Conservation (phyloP, 2,797 vertebrate genomes). For the Apogon hyalosoma region DNA sequence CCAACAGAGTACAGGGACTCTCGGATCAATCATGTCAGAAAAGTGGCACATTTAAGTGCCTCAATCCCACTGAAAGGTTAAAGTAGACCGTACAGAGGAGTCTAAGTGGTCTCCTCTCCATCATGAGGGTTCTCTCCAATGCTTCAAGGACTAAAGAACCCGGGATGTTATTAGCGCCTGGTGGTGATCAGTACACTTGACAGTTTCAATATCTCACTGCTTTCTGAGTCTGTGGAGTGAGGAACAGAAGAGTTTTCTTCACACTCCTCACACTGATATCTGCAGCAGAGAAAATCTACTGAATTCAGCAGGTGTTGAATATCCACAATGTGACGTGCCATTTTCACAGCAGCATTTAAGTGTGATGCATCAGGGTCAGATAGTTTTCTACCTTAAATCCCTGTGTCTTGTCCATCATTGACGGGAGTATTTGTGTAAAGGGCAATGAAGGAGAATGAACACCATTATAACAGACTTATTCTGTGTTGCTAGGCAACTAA, state of each 20-base stretch:
- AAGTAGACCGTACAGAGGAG: not conserved
- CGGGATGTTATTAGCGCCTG: not conserved
- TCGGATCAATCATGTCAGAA: not conserved
- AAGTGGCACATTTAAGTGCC: not conserved
- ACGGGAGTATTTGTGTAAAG: slow-evolving; percentile 55
- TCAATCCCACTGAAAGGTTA: not conserved
- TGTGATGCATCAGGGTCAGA: slow-evolving; percentile 14
- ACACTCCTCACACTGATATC: slow-evolving; percentile 19
- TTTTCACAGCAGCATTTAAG: not conserved
- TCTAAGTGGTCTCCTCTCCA: not conserved
- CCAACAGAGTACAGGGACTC: not conserved
- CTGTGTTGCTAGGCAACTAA: slow-evolving; percentile 82
- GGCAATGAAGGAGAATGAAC: slow-evolving; percentile 59
- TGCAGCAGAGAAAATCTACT: slow-evolving; percentile 29
- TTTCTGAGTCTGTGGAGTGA: slow-evolving; percentile 5
- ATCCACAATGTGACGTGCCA: not conserved
- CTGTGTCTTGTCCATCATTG: slow-evolving; percentile 34
- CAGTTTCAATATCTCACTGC: not conserved
- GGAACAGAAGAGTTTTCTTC: slow-evolving; percentile 33
- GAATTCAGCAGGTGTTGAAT: slow-evolving; percentile 12
- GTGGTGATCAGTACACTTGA: not conserved
- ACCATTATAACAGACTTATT: slow-evolving; percentile 75
- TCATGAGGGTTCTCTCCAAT: not conserved
- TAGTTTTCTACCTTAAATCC: slow-evolving; percentile 13
- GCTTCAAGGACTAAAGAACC: not conserved